Conservation (phyloP, 2,888 invertebrate genomes). For the Rhingia campestris region DNA sequence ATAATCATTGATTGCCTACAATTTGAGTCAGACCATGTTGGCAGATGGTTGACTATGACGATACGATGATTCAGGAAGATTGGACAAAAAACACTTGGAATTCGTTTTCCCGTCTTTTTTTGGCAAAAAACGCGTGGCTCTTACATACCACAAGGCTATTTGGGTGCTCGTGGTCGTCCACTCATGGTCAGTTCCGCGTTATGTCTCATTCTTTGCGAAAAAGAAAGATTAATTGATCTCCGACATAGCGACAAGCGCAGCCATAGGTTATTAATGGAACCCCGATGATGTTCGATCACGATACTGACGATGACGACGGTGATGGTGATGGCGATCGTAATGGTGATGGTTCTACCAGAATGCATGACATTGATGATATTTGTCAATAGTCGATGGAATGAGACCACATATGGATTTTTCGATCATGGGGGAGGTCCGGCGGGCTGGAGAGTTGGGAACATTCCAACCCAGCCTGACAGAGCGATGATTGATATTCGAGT, state of each 20-base stretch:
- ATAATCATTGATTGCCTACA: constrained; percentile 31
- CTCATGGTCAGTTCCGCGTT: constrained; percentile 67
- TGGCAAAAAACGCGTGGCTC: constrained; percentile 39
- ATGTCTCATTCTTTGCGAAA: constrained; percentile 33
- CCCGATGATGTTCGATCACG: constrained; percentile 63
- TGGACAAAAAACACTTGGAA: not conserved
- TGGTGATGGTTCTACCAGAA: constrained; percentile 54
- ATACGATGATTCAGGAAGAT: constrained; percentile 53
- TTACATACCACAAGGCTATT: constrained; percentile 36
- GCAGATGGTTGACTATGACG: constrained; percentile 11
- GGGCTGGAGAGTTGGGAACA: not conserved
- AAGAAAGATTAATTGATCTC: constrained; percentile 66
- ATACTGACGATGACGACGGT: constrained; percentile 49
- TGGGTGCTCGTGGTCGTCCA: not conserved
- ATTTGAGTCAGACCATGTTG: constrained; percentile 18
- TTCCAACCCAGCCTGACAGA: constrained; percentile 58
- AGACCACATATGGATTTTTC: constrained; percentile 58
- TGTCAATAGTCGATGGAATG: constrained; percentile 66
- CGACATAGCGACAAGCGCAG: constrained; percentile 61
- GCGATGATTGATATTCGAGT: constrained; percentile 65
- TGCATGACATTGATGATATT: constrained; percentile 72
- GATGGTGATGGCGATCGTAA: constrained; percentile 34
- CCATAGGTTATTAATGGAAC: constrained; percentile 67
- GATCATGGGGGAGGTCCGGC: not conserved
- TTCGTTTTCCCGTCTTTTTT: constrained; percentile 53